A percentile compares a stretch with the other conserved stretches of the same genome.
These are phyloP conservation scores for Bacillus rossius DNA, from an alignment of 1,140 invertebrate genomes.

Conservation along the genomic window DNA sequence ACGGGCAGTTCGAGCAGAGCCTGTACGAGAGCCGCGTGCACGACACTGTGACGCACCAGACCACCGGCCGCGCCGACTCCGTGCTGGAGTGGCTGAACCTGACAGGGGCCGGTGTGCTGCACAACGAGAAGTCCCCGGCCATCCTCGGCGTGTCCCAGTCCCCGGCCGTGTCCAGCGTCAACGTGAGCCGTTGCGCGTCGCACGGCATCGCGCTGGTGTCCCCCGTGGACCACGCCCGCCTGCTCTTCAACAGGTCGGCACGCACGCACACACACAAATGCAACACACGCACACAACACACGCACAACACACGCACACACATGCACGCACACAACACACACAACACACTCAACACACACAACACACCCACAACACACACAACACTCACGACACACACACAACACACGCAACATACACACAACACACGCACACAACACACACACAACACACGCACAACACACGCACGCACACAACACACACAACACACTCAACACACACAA, in stretches of 20 bases:
- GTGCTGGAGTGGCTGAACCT: slow-evolving; percentile 80
- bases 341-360: too few species aligned
- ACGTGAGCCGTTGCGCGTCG: slow-evolving; percentile 76
- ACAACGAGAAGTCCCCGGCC: slow-evolving; percentile 91
- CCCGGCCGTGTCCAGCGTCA: slow-evolving; percentile 75
- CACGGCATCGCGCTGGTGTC: slow-evolving; percentile 92
- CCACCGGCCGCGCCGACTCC: slow-evolving; percentile 61
- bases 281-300: too few species aligned
- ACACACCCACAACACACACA: too few species aligned
- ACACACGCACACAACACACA: too few species aligned
- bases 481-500: too few species aligned
- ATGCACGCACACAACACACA: too few species aligned
- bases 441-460: too few species aligned
- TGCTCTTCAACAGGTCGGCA: slow-evolving; percentile 43
- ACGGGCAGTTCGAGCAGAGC: slow-evolving; percentile 82
- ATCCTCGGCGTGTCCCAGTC: slow-evolving; percentile 83
- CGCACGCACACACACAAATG: too few species aligned
- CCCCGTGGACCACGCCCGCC: slow-evolving; percentile 61
- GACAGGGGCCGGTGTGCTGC: slow-evolving; percentile 91
- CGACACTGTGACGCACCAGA: slow-evolving; percentile 69
- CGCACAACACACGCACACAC: too few species aligned
- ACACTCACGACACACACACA: too few species aligned
- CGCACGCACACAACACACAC: too few species aligned
- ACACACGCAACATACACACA: too few species aligned
- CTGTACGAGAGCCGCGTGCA: slow-evolving; percentile 76